Evolutionary conservation across 2,888 invertebrate genomes (phyloP), one percentile per base, ranked within the genome.

Genomic region (Eupithecia vulgata): DNA sequence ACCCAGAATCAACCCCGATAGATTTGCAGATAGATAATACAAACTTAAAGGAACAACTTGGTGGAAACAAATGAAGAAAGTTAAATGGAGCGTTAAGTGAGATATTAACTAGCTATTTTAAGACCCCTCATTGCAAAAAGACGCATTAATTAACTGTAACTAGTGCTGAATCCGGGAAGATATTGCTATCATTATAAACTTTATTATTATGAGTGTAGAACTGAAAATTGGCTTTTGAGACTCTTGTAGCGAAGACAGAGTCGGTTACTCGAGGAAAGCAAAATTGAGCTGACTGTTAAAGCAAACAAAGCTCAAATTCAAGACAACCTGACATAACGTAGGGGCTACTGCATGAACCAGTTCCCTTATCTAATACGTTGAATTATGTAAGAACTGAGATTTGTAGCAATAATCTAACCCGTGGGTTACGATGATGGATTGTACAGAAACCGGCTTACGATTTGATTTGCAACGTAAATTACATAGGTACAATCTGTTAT

Each of bases 381-480:
- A 61, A 61, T 61, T 61, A 61, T 61, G 61, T 61, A 61, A 61
- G 34, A 34, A 34, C 61, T 34, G 17, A 61, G 61, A 61, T 61
- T 61, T 61, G 61, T 61, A 61, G 61, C 61, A 61, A 34, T 61
- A 34, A 61, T 25, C 34, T 61, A 34, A 61, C 57, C 34, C 34
- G 61, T 61, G 61, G 61, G 34, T 34, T 61, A 61, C 17, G 30
- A 61, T 61, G 61, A 66, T 74, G 68, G 71, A 69, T 74, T 71
- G 66, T 68, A 42, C 40, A 69, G 66, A 68, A 61, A 61, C 61
- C 17, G 30, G 61, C 15, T 61, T 61, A 61, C 34, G 17, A 61
- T 34, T 61, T 34, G 61, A 61, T 61, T 34, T 17, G 61, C 61
- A 57, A 25, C 25, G 57, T 25, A 25, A 57, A 57, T 57, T 57